Evolutionary conservation across 1,140 invertebrate species (phyloP).

Genomic region (Scaptomyza montana): DNA sequence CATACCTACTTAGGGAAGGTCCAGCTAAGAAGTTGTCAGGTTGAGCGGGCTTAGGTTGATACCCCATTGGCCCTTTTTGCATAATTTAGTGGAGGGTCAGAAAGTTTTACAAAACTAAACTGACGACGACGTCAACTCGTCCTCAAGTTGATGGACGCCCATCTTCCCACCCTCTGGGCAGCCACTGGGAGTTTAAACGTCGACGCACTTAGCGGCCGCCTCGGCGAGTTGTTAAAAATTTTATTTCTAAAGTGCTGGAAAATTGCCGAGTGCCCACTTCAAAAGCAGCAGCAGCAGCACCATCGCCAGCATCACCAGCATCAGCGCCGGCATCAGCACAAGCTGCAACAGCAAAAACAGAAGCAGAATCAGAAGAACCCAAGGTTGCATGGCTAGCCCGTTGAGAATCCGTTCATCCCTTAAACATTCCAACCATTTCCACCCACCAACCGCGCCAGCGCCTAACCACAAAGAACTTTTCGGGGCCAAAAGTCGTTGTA

Average conservation of each 20-base stretch:
- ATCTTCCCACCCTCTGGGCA: not conserved
- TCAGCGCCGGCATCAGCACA: not conserved
- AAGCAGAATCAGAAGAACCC: conserved; percentile 22
- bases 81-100: conserved; percentile 59
- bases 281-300: conserved; percentile 35
- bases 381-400: conserved; percentile 20
- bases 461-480: conserved; percentile 72
- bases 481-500: conserved; percentile 70
- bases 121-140: conserved; percentile 17
- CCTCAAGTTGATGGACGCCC: conserved; percentile 31
- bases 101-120: conserved; percentile 50
- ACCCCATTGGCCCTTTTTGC: conserved; percentile 41
- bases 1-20: not conserved
- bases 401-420: conserved; percentile 38
- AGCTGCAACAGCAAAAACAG: not conserved
- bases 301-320: not conserved
- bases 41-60: conserved; percentile 25
- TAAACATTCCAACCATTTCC: conserved; percentile 16
- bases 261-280: conserved; percentile 70
- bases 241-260: conserved; percentile 76
- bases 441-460: conserved; percentile 29
- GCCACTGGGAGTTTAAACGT: conserved; percentile 65
- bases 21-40: not conserved
- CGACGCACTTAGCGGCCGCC: conserved; percentile 76
- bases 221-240: conserved; percentile 77